Evolutionary conservation across 2,113 vertebrate species (phyloP).

Genomic region (Nothoprocta pentlandii): DNA sequence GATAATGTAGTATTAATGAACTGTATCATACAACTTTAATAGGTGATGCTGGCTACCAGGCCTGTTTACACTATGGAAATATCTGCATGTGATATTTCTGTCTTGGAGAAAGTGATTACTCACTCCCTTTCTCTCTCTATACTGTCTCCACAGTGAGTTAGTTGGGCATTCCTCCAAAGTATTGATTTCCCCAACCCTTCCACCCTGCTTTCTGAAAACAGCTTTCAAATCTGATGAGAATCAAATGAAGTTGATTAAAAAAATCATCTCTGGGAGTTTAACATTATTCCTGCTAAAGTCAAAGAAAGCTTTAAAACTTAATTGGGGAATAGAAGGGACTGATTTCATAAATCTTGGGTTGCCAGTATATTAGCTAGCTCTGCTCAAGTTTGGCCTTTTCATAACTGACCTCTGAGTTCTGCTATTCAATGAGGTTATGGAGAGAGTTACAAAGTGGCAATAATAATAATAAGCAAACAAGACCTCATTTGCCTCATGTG

Average conservation of each 20-base stretch:
- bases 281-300: not conserved
- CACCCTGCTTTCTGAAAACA: too few species aligned
- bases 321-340: not conserved
- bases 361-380: not conserved
- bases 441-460: not conserved
- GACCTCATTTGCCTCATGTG: not conserved
- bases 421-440: not conserved
- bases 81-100: not conserved
- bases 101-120: not conserved
- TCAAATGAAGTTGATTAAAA: not conserved
- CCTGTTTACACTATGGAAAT: not conserved
- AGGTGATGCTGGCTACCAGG: not conserved
- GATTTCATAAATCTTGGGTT: not conserved
- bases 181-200: not conserved
- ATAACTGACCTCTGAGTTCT: not conserved
- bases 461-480: not conserved
- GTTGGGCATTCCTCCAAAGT: not conserved
- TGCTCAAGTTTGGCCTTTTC: not conserved
- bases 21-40: not conserved
- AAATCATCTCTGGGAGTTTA: not conserved
- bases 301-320: not conserved
- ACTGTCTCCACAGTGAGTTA: not conserved
- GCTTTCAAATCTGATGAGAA: not conserved
- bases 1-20: not conserved
- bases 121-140: not conserved